Conservation (phyloP, 2,888 invertebrate species). For the Sarcophaga variegata region DNA sequence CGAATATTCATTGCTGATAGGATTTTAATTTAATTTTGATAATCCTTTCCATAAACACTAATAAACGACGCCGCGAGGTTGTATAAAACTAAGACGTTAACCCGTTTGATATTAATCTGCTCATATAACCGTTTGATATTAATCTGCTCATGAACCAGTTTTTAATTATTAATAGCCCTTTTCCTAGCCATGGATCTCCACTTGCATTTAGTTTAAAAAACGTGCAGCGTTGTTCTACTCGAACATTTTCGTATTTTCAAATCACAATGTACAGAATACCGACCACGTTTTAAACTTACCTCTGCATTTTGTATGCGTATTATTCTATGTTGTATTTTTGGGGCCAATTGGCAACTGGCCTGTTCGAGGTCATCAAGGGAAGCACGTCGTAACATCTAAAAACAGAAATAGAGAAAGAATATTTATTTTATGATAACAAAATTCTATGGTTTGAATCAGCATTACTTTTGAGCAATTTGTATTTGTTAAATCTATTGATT, state of each 20-base stretch:
- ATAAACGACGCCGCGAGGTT: too few species aligned
- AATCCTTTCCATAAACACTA: too few species aligned
- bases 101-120: too few species aligned
- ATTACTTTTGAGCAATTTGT: conserved; percentile 79
- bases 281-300: conserved; percentile 82
- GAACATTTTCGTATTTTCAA: neutral
- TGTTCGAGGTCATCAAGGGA: conserved; percentile 92
- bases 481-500: conserved; percentile 78
- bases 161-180: too few species aligned
- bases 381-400: conserved; percentile 86
- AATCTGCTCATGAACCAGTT: too few species aligned
- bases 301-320: conserved; percentile 88
- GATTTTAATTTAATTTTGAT: too few species aligned
- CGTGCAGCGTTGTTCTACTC: too few species aligned
- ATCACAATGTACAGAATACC: neutral
- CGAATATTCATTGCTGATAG: too few species aligned
- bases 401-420: conserved; percentile 40
- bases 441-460: neutral
- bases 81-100: too few species aligned
- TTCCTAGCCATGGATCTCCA: too few species aligned
- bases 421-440: neutral
- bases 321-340: conserved; percentile 91
- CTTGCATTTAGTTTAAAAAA: too few species aligned
- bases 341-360: conserved; percentile 90
- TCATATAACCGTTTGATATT: too few species aligned